Percentiles rank a stretch among this genome's conserved stretches.
Conservation (phyloP, 2,888 invertebrate genomes). For the Cheilosia pagana region DNA sequence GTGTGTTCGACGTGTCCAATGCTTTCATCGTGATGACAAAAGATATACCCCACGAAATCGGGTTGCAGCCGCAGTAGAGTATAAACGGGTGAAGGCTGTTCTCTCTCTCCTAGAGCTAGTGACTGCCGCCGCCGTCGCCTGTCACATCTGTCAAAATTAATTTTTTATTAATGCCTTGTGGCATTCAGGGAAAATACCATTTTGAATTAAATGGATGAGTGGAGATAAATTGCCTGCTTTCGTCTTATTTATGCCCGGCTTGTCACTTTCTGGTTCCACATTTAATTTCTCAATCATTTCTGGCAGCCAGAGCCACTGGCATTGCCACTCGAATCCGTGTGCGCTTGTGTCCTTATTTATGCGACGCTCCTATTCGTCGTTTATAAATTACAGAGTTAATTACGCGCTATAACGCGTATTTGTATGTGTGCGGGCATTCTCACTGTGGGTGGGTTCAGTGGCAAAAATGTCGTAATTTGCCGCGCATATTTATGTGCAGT, state of each 20-base stretch:
- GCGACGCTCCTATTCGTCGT: slow-evolving; percentile 59
- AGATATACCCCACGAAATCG: no score
- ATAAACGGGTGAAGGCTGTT: slow-evolving; percentile 27
- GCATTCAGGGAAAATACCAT: slow-evolving; percentile 67
- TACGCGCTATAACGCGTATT: slow-evolving; percentile 68
- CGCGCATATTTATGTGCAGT: slow-evolving; percentile 38
- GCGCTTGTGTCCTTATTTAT: slow-evolving; percentile 27
- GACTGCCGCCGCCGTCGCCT: slow-evolving; percentile 28
- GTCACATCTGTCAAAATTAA: slow-evolving; percentile 72
- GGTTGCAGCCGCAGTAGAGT: background rate
- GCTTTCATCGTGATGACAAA: slow-evolving; percentile 27
- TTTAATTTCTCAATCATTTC: slow-evolving; percentile 68
- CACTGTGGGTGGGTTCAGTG: slow-evolving; percentile 45
- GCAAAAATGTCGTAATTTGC: slow-evolving; percentile 54
- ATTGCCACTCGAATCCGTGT: background rate
- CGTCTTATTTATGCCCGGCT: slow-evolving; percentile 69
- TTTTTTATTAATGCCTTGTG: slow-evolving; percentile 68
- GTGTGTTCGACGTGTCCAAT: no score
- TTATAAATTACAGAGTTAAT: slow-evolving; percentile 70
- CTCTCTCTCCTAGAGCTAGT: slow-evolving; percentile 3
- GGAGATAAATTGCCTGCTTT: slow-evolving; percentile 74
- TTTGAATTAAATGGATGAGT: slow-evolving; percentile 72
- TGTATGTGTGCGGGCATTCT: slow-evolving; percentile 42
- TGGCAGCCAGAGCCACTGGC: background rate
- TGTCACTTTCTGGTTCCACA: slow-evolving; percentile 65